phyloP scores from a whole-genome alignment of 1,140 invertebrate species.

The Elymnias hypermnestra region DNA sequence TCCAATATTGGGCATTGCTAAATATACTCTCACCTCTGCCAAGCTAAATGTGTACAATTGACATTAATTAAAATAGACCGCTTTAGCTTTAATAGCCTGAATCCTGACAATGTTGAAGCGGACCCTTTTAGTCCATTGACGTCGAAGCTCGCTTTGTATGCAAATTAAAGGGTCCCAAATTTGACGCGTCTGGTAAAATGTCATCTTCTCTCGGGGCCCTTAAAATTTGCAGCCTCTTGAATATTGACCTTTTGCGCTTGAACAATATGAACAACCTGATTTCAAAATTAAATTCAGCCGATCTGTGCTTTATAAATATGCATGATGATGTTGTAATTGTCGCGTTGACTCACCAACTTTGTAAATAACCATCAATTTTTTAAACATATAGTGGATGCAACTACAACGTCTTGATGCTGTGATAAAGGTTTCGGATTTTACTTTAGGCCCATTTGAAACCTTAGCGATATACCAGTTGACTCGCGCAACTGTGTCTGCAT shows the following conservation, averaged over 20 bases:
- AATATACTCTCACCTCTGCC: not conserved
- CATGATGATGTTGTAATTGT: not conserved
- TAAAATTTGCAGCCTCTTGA: slow-evolving; percentile 36
- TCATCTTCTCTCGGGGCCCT: slow-evolving; percentile 41
- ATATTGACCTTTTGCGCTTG: slow-evolving; percentile 17
- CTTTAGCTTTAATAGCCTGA: slow-evolving; percentile 7
- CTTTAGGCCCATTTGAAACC: too few relatives aligned
- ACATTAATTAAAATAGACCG: slow-evolving; percentile 17
- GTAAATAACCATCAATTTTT: too few relatives aligned
- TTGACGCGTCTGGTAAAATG: slow-evolving; percentile 42
- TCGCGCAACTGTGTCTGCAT: too few relatives aligned
- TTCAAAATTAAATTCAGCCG: not conserved
- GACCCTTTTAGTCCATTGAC: slow-evolving; percentile 25
- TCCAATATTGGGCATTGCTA: not conserved
- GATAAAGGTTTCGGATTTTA: too few relatives aligned
- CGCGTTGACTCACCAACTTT: too few relatives aligned
- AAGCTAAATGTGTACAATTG: slow-evolving; percentile 6
- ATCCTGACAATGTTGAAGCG: slow-evolving; percentile 12
- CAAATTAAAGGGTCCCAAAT: slow-evolving; percentile 57
- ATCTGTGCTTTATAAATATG: not conserved
- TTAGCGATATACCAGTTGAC: too few relatives aligned
- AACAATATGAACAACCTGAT: slow-evolving; percentile 11
- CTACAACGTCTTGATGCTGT: too few relatives aligned
- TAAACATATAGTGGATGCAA: too few relatives aligned
- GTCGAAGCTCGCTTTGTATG: slow-evolving; percentile 43